Evolutionary conservation across 2,888 invertebrate species (phyloP).

Genomic region (Drosophila incognita): DNA sequence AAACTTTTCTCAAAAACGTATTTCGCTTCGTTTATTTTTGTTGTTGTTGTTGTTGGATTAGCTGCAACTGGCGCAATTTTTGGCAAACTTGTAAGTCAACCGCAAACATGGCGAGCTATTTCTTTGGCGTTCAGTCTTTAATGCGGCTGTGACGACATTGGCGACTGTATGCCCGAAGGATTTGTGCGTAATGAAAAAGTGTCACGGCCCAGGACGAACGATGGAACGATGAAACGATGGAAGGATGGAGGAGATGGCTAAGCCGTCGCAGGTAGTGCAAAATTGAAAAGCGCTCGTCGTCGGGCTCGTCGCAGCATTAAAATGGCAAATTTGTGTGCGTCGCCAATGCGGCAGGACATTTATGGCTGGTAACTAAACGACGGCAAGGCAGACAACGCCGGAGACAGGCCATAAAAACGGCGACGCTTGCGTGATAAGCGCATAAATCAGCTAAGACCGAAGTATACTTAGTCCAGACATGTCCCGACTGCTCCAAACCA

Average conservation of each 20-base stretch:
- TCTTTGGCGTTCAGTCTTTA: constrained; percentile 52
- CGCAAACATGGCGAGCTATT: constrained; percentile 49
- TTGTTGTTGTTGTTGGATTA: constrained; percentile 13
- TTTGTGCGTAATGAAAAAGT: constrained; percentile 80
- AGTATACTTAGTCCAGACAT: constrained; percentile 21
- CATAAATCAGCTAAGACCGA: constrained; percentile 67
- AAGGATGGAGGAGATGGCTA: constrained; percentile 74
- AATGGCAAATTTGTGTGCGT: constrained; percentile 78
- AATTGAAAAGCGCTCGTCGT: constrained; percentile 70
- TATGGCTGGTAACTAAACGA: constrained; percentile 72
- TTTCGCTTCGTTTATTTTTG: not conserved
- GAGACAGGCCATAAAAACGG: constrained; percentile 70
- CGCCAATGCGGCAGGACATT: constrained; percentile 68
- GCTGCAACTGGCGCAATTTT: constrained; percentile 24
- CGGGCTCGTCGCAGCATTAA: constrained; percentile 63
- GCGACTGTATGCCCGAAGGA: constrained; percentile 75
- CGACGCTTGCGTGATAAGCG: constrained; percentile 77
- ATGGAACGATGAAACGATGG: not conserved
- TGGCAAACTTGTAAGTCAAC: constrained; percentile 40
- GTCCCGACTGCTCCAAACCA: not conserved
- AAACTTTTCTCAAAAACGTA: not conserved
- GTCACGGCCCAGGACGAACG: constrained; percentile 49
- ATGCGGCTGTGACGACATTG: constrained; percentile 57
- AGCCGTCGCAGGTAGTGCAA: constrained; percentile 66
- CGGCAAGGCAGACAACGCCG: constrained; percentile 59